phyloP scores from a whole-genome alignment of 92 coral and sea anemone genomes.

The Zoanthus gigantus region DNA sequence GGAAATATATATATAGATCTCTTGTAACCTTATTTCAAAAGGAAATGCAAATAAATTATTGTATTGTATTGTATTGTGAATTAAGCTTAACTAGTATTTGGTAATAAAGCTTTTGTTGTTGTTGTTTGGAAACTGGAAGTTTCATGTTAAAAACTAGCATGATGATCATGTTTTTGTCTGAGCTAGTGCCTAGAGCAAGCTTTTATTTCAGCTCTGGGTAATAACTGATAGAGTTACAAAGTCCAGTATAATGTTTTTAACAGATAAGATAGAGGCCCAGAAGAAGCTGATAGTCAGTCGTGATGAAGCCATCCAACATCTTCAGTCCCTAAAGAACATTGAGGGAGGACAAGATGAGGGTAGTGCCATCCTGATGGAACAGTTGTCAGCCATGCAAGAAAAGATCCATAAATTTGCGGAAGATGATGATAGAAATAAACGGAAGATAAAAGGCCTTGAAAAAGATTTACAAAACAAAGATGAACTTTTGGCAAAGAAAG shows the following conservation, averaged over 20 bases:
- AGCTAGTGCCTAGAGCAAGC: too few species aligned
- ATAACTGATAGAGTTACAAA: too few species aligned
- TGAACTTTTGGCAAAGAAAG: constrained; percentile 78
- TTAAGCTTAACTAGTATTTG: too few species aligned
- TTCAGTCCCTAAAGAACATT: constrained; percentile 93
- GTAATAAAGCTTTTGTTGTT: too few species aligned
- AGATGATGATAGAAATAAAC: constrained; percentile 80
- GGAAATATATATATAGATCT: too few species aligned
- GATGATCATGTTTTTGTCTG: too few species aligned
- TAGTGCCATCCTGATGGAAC: constrained; percentile 82
- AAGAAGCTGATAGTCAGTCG: constrained; percentile 82
- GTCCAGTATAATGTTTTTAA: background rate
- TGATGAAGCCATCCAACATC: constrained; percentile 93
- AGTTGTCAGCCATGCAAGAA: constrained; percentile 77
- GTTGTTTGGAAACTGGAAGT: too few species aligned
- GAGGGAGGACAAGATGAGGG: constrained; percentile 91
- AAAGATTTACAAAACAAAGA: constrained; percentile 83
- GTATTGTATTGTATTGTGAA: too few species aligned
- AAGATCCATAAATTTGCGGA: constrained; percentile 91
- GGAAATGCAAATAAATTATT: too few species aligned
- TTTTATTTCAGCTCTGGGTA: too few species aligned
- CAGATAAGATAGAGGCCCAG: constrained; percentile 94
- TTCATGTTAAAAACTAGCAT: too few species aligned
- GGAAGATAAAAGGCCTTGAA: constrained; percentile 67
- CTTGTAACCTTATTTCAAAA: too few species aligned